Evolutionary conservation across 2,888 invertebrate genomes (phyloP).

Genomic region (Macrosiphum euphorbiae): DNA sequence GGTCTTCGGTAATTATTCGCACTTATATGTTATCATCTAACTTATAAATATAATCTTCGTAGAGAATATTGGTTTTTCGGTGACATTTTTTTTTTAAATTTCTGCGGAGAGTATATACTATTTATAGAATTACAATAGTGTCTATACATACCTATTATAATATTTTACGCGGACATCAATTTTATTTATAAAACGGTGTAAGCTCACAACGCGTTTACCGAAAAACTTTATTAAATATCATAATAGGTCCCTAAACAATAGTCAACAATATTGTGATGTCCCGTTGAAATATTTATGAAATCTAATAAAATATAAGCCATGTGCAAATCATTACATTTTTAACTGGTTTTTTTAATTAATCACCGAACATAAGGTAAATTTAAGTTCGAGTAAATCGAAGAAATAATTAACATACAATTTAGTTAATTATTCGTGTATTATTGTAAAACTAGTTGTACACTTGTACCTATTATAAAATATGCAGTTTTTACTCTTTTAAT

Average conservation of each 20-base stretch:
- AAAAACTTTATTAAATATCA: not conserved
- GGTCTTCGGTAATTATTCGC: not conserved
- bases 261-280: not conserved
- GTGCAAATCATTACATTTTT: not conserved
- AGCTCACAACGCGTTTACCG: not conserved
- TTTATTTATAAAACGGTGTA: not conserved
- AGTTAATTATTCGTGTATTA: not conserved
- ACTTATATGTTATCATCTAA: not conserved
- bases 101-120: not conserved
- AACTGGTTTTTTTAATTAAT: not conserved
- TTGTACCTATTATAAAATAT: not conserved
- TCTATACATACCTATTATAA: not conserved
- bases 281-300: not conserved
- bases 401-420: not conserved
- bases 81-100: not conserved
- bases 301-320: not conserved
- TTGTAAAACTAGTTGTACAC: not conserved
- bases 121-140: not conserved
- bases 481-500: not conserved
- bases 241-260: not conserved
- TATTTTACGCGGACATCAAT: not conserved
- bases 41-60: not conserved
- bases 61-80: not conserved
- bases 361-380: not conserved
- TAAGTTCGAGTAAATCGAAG: not conserved